Evolutionary conservation across 2,113 vertebrate genomes (phyloP), one percentile per base, ranked within the genome.

Genomic region (Machaerirhynchus nigripectus): DNA sequence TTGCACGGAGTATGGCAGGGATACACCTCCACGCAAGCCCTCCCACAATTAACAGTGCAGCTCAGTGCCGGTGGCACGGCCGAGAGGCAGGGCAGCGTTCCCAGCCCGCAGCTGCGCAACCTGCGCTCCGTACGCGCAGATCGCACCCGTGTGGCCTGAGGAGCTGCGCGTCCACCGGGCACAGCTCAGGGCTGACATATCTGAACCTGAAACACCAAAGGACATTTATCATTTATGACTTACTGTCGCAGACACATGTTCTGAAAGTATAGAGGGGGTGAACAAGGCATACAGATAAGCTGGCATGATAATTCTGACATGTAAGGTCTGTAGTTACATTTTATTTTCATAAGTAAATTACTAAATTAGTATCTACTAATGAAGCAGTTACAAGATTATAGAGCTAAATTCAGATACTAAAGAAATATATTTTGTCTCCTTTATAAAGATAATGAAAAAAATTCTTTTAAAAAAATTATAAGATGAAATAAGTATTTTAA

Each of bases 81-180:
- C 39, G 9, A 46, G 15, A 13, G 24, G 10, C 26, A 27, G 11
- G 24, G 10, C 26, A 27, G 11, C 0, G 0, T 5, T 53, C 2
- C 30, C 17, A 7, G 3, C 17, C 39, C 5, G 6, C 7, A 5
- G 22, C 10, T 60, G 10, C 18, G 5, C 3, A 27, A n/a, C 23
- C 4, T 7, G 28, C 15, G 7, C 19, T 77, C 60, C 19, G 4
- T 26, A 3, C 2, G 1, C 3, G 20, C 4, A 11, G 17, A 4
- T 1, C 13, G 77, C 23, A 8, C 5, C 9, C 3, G 10, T 0
- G 1, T 3, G 26, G 23, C 2, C 7, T 11, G 50, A 35, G 27
- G 21, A 40, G 42, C 7, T 42, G n/a, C 1, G 0, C n/a, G 40
- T 26, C 37, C 17, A 7, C 23, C 20, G 33, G 18, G 4, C 6